phyloP scores from a whole-genome alignment of 2,113 vertebrate species.

The Anguilla japonica region DNA sequence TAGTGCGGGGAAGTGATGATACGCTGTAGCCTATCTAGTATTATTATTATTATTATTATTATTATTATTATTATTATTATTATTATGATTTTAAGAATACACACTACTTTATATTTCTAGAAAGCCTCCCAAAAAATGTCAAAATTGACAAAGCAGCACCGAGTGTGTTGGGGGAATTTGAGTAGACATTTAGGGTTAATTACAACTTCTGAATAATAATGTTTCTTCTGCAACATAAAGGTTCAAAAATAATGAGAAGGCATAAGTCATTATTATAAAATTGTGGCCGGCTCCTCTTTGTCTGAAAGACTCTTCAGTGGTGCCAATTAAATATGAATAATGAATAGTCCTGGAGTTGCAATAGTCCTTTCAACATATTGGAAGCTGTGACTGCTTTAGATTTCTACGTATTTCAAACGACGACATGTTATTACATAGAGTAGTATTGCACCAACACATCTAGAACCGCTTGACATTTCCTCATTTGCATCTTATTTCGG shows the following conservation, averaged over 20 bases:
- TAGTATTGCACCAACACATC: neutral
- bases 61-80: neutral
- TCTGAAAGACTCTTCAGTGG: slow-evolving; percentile 4
- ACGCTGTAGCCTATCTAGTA: neutral
- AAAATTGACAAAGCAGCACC: neutral
- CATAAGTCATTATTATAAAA: slow-evolving; percentile 21
- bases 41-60: neutral
- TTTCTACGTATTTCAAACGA: neutral
- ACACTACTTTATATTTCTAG: neutral
- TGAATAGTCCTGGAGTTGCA: neutral
- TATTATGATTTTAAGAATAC: neutral
- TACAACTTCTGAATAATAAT: slow-evolving; percentile 12
- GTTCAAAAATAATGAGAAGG: slow-evolving; percentile 13
- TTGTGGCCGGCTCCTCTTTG: neutral
- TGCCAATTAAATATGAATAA: slow-evolving; percentile 4
- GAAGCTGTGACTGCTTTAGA: neutral
- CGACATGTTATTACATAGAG: neutral
- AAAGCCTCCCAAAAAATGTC: neutral
- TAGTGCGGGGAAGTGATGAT: neutral
- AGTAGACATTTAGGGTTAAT: neutral
- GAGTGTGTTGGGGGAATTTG: neutral
- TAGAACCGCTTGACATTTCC: neutral
- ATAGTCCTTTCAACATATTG: neutral
- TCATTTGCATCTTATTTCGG: neutral
- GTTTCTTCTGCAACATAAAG: neutral